phyloP scores from a whole-genome alignment of 2,888 invertebrate species.

The Anarsia innoxiella region DNA sequence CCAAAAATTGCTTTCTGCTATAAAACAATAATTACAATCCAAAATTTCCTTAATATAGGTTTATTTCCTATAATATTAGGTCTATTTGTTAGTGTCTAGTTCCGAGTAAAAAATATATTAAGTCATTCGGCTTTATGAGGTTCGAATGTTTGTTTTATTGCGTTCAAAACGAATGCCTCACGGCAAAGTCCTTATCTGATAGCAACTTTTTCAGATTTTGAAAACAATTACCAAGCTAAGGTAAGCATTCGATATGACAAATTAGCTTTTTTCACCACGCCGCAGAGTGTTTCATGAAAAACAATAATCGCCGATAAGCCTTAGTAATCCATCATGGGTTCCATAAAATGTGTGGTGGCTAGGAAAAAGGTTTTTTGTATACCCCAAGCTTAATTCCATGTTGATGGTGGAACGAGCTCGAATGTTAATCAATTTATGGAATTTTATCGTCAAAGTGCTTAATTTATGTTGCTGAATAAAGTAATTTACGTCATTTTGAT shows the following conservation, averaged over 20 bases:
- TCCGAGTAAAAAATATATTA: too few relatives aligned
- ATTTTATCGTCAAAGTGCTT: not conserved
- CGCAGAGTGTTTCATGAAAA: conserved; percentile 38
- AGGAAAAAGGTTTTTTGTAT: conserved; percentile 21
- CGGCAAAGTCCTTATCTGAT: conserved; percentile 31
- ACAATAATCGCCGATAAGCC: conserved; percentile 45
- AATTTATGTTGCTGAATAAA: too few relatives aligned
- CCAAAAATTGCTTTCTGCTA: too few relatives aligned
- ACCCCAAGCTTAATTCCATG: conserved; percentile 20
- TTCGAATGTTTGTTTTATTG: too few relatives aligned
- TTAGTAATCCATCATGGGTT: conserved; percentile 37
- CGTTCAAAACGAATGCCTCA: too few relatives aligned
- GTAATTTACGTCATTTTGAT: too few relatives aligned
- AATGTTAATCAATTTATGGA: conserved; percentile 4
- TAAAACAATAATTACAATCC: too few relatives aligned
- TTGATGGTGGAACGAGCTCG: conserved; percentile 21
- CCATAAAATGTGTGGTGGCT: conserved; percentile 18
- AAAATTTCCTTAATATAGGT: too few relatives aligned
- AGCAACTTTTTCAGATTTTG: conserved; percentile 39
- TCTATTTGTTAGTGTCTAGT: too few relatives aligned
- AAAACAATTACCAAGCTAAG: conserved; percentile 38
- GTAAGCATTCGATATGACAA: conserved; percentile 35
- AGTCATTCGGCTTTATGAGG: too few relatives aligned
- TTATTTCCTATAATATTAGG: too few relatives aligned
- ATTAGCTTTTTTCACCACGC: conserved; percentile 33